Conservation (phyloP, 2,113 vertebrate genomes). For the Corynorhinus townsendii region DNA sequence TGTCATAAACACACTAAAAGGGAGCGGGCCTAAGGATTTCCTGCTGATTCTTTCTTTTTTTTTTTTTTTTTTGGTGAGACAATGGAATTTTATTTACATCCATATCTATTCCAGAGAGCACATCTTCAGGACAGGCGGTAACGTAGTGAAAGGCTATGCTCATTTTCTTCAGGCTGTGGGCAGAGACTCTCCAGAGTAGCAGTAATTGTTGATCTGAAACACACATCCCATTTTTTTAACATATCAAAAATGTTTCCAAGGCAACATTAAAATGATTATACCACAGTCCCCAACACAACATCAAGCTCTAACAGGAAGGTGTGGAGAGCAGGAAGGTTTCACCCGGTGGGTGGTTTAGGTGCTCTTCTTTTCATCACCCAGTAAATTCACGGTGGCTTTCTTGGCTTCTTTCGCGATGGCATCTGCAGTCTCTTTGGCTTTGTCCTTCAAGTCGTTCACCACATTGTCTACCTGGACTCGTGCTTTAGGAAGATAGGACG, state of each 20-base stretch:
- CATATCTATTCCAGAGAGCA: conserved; percentile 57
- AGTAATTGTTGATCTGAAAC: conserved; percentile 1
- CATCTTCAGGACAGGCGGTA: conserved; percentile 57
- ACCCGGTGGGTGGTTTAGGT: conserved; percentile 76
- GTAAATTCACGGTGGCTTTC: conserved; percentile 92
- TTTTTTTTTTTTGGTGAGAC: no score
- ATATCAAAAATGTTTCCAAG: conserved; percentile 81
- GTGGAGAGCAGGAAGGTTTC: conserved; percentile 15
- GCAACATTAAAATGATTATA: conserved; percentile 73
- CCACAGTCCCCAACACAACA: conserved; percentile 73
- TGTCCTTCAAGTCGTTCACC: conserved; percentile 91
- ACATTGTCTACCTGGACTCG: conserved; percentile 85
- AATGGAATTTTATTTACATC: conserved; percentile 72
- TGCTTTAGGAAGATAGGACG: conserved; percentile 95
- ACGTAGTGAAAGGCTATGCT: neutral
- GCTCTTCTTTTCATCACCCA: conserved; percentile 97
- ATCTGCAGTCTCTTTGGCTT: conserved; percentile 92
- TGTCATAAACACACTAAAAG: neutral
- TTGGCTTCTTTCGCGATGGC: conserved; percentile 94
- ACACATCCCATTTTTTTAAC: conserved; percentile 78
- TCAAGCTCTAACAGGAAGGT: conserved; percentile 59
- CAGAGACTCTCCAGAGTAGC: neutral
- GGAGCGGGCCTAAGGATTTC: neutral
- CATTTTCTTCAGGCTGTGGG: neutral
- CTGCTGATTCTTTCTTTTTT: no score